These are phyloP conservation scores for Sebastes baramenuke DNA, from an alignment of 2,797 vertebrate genomes.

Conservation along the genomic window DNA sequence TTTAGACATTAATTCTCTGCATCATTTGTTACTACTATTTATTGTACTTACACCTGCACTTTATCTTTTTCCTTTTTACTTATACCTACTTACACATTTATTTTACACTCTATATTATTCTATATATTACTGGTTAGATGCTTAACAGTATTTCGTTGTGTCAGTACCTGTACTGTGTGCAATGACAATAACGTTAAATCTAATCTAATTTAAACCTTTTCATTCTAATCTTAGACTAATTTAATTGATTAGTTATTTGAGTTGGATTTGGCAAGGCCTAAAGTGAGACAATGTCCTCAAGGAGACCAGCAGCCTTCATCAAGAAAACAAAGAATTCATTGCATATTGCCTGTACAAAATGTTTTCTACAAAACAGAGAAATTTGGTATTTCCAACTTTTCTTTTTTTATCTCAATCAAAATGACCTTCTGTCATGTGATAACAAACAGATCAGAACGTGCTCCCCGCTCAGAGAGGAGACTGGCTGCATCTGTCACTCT, in stretches of 20 bases:
- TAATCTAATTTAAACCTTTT: background rate
- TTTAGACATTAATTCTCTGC: background rate
- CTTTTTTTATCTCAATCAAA: background rate
- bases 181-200: background rate
- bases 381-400: background rate
- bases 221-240: background rate
- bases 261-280: background rate
- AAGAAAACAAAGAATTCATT: background rate
- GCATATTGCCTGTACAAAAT: background rate
- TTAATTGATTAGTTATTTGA: background rate
- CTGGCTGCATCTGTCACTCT: conserved; percentile 54
- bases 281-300: background rate
- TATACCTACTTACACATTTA: background rate
- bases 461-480: background rate
- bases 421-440: background rate
- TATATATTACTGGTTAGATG: background rate
- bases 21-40: background rate
- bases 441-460: conserved; percentile 5
- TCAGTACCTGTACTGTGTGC: background rate
- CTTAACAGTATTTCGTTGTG: background rate
- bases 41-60: background rate
- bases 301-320: background rate
- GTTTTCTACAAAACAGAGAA: background rate
- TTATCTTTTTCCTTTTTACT: background rate
- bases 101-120: background rate